These are phyloP conservation scores for Epinotia brunnichana DNA, from an alignment of 2,888 invertebrate genomes.

Conservation along the genomic window DNA sequence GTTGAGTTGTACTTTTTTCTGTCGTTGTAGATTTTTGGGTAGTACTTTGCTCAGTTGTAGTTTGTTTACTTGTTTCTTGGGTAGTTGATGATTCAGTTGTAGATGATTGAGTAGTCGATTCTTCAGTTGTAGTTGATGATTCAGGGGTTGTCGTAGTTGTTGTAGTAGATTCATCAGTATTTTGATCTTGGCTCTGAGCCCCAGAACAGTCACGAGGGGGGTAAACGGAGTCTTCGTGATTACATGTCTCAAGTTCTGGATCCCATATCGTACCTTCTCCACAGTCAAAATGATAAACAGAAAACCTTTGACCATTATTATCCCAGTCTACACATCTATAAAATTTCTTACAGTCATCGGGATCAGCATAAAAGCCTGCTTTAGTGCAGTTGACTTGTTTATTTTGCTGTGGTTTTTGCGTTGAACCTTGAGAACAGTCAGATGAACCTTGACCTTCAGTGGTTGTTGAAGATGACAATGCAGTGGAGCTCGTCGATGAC, in stretches of 20 bases:
- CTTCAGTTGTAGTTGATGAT: conserved; percentile 49
- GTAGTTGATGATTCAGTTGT: conserved; percentile 43
- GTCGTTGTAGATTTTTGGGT: conserved; percentile 45
- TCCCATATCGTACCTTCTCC: conserved; percentile 89
- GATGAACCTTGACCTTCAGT: conserved; percentile 55
- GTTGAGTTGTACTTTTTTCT: conserved; percentile 46
- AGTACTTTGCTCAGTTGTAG: conserved; percentile 47
- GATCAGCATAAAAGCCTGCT: conserved; percentile 85
- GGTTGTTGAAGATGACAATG: conserved; percentile 45
- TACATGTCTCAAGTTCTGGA: conserved; percentile 86
- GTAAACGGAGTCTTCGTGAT: conserved; percentile 86
- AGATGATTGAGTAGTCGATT: conserved; percentile 49
- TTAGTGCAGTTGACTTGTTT: conserved; percentile 75
- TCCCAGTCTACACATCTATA: conserved; percentile 87
- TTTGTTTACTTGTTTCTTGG: conserved; percentile 36
- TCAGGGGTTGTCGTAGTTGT: conserved; percentile 37
- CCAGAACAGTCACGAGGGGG: conserved; percentile 79
- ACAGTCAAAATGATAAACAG: conserved; percentile 87
- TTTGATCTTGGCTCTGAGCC: conserved; percentile 60
- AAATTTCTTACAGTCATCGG: conserved; percentile 86
- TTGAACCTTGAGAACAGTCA: conserved; percentile 59
- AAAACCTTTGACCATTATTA: conserved; percentile 81
- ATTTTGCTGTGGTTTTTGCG: conserved; percentile 58
- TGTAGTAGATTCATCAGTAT: conserved; percentile 50
- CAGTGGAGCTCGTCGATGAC: conserved; percentile 40